Evolutionary conservation across 2,888 invertebrate species (phyloP).

Genomic region (Lasioglossum figueresi): DNA sequence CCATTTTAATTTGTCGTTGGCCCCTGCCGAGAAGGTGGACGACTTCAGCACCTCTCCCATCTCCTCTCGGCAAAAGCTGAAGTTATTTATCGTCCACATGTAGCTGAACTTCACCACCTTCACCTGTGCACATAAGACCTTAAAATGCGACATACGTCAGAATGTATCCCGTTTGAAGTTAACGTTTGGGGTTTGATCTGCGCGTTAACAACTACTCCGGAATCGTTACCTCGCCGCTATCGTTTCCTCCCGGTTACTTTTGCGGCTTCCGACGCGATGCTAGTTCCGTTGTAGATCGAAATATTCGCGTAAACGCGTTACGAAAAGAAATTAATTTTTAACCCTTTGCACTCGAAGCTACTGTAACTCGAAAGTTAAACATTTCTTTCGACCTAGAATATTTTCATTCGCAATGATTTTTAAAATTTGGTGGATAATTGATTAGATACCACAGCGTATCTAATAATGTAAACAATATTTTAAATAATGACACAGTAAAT

Average conservation of each 20-base stretch:
- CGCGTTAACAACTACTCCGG: constrained; percentile 44
- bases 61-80: constrained; percentile 99
- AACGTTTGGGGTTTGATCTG: constrained; percentile 67
- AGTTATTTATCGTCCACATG: constrained; percentile 99
- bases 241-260: background rate
- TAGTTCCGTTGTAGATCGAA: background rate
- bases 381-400: no score
- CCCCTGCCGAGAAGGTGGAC: constrained; percentile 99
- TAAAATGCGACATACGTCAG: constrained; percentile 80
- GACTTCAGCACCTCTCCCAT: constrained; percentile 99
- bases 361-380: no score
- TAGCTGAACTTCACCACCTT: constrained; percentile 99
- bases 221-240: background rate
- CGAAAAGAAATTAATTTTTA: background rate
- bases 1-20: constrained; percentile 99
- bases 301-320: background rate
- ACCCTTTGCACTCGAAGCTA: no score
- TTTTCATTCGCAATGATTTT: no score
- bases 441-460: no score
- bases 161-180: constrained; percentile 72
- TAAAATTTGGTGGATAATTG: no score
- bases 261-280: background rate
- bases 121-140: constrained; percentile 89
- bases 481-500: no score
- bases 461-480: no score